These are phyloP conservation scores for Dufourea novaeangliae DNA, from an alignment of 1,140 invertebrate genomes.

Conservation along the genomic window DNA sequence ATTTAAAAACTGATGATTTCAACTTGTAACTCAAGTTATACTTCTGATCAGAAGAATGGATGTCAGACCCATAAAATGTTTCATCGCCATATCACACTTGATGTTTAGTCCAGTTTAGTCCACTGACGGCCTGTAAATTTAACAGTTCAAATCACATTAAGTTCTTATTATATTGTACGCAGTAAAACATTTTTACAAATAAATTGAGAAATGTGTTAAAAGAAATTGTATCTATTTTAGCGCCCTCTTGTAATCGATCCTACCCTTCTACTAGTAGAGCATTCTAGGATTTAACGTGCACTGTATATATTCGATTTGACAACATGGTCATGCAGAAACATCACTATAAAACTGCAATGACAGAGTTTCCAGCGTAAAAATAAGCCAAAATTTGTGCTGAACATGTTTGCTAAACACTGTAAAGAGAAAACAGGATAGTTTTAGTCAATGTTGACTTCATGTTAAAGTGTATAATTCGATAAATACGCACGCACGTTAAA, in stretches of 20 bases:
- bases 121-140: neutral
- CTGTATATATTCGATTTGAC: slow-evolving; percentile 43
- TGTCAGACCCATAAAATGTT: neutral
- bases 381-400: slow-evolving; percentile 38
- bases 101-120: neutral
- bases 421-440: slow-evolving; percentile 21
- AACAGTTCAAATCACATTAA: neutral
- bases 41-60: neutral
- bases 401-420: slow-evolving; percentile 46
- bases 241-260: slow-evolving; percentile 38
- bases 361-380: slow-evolving; percentile 26
- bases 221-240: slow-evolving; percentile 11
- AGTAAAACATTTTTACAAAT: neutral
- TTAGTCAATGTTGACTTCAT: slow-evolving; percentile 21
- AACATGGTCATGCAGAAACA: slow-evolving; percentile 53
- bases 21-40: neutral
- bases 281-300: slow-evolving; percentile 25
- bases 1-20: neutral
- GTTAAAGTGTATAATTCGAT: slow-evolving; percentile 33
- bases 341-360: slow-evolving; percentile 42
- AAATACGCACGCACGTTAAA: slow-evolving; percentile 20
- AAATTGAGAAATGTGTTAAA: neutral
- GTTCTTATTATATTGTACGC: too few species aligned
- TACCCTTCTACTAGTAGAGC: slow-evolving; percentile 17
- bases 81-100: neutral